Base-by-base conservation (phyloP, 2,888 invertebrate genomes). In the Caenorhabditis sp. region DNA sequence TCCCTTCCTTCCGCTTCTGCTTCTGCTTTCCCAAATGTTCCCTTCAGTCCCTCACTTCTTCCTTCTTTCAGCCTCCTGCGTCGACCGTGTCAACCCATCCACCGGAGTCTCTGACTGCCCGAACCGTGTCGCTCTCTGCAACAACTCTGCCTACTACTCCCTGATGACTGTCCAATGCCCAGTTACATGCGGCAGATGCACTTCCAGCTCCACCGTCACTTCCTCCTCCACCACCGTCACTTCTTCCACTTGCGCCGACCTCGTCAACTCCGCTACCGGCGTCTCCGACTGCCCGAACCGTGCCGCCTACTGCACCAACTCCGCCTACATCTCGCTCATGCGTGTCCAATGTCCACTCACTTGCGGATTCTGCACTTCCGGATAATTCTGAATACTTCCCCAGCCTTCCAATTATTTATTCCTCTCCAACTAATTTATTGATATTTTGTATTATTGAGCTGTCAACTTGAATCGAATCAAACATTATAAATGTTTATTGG, bases 221-320 rank as follows among this genome's bases (percentile, higher is more conserved):
- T 53, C 70, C 18, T 40, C 67, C 32, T 65, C 70, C 20, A 53
- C 69, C 24, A 55, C 70, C 40, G 69, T 64, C 51, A 58, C 35
- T 47, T 70, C 65, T 15, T 60, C 72, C 44, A 70, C 83, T 4
- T 84, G 83, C 64, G 81, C 61, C 47, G 84, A 84, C 47, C 60
- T 44, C 8, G 51, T 81, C 18, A 84, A 84, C 56, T 61, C 81
- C 2, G 40, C 60, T 13, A 84, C 84, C 18, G 84, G 84, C 47
- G 62, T 56, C n/a, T 84, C 84, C n/a, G 84, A 84, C 61, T 84
- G 84, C 51, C 74, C 84, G 51, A 55, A 50, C 40, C 68, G 69
- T 26, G 74, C 55, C 26, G 65, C 69, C 40, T 84, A 76, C 61
- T 84, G 71, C 58, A 67, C 70, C 53, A 55, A 76, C 53, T 4